Base-by-base conservation (phyloP, 2,113 vertebrate species). In the Thalassoma bifasciatum region DNA sequence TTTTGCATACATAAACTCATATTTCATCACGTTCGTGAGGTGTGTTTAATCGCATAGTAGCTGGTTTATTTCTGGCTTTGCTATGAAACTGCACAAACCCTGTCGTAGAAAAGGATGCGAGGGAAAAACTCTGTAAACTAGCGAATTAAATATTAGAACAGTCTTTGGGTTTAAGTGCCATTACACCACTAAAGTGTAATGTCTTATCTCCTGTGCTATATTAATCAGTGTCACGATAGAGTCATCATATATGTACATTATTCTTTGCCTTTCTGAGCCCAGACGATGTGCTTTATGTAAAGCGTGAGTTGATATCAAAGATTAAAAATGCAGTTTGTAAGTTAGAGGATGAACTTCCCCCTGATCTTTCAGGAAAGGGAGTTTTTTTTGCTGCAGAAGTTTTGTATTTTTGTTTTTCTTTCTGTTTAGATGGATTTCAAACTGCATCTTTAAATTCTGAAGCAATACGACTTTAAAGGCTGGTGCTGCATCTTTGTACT, bases 181-280 rank as follows among this genome's bases (percentile, higher is more conserved):
- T 62, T 77, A 63, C 17, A 5, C 14, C 11, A 3, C 74, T 54
- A 16, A 46, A 47, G 68, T 66, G 17, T 21, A 51, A 60, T 36
- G 47, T 58, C 58, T 58, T 44, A 16, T 59, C 46, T 63, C 38
- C 17, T 53, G 2, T 30, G 13, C 58, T 26, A 2, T 42, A 21
- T 49, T 64, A 36, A 63, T 72, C 78, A 49, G 36, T 7, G 10
- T 47, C 65, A 30, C 54, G n/a, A 2, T 11, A 8, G 11, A 68
- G 16, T 44, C 47, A 50, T 54, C 14, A 42, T 21, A 36, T 34
- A 68, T 72, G 16, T 44, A 44, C 42, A 5, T 44, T 44, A 44
- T 66, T 77, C 40, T 69, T 66, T 56, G 60, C 70, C 66, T 69
- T n/a, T 56, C 68, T 66, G 67, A 77, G 56, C 75, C 64, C 64